phyloP scores from a whole-genome alignment of 2,113 vertebrate genomes.

The Psittacula cyanocephala region DNA sequence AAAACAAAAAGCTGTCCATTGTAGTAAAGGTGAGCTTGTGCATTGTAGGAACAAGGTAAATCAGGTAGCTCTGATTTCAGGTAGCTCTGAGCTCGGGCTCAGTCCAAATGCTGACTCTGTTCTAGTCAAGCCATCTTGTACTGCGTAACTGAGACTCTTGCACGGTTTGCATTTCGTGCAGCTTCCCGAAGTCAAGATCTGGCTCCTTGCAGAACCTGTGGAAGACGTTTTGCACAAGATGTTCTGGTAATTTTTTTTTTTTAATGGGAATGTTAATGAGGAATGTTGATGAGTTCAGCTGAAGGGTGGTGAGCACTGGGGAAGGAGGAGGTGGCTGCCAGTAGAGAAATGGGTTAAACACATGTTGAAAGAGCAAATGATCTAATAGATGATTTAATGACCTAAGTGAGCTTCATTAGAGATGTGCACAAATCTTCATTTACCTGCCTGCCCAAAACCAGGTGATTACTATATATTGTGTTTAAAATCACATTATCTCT shows the following conservation, averaged over 20 bases:
- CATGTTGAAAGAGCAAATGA: background rate
- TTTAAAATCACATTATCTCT: background rate
- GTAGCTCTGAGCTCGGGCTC: background rate
- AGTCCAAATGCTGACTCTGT: background rate
- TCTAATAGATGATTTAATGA: background rate
- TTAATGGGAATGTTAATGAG: background rate
- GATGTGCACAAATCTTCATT: background rate
- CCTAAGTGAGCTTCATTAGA: background rate
- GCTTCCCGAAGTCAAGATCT: slow-evolving; percentile 49
- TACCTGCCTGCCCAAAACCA: background rate
- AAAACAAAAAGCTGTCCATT: background rate
- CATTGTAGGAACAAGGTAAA: background rate
- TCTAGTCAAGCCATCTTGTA: background rate
- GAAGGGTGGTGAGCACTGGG: slow-evolving; percentile 13
- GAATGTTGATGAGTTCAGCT: slow-evolving; percentile 30
- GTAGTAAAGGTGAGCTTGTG: background rate
- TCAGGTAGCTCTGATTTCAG: background rate
- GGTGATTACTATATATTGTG: background rate
- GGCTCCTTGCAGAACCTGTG: slow-evolving; percentile 58
- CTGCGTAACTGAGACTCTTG: slow-evolving; percentile 6
- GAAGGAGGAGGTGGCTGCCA: background rate
- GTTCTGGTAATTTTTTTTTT: slow-evolving; percentile 41
- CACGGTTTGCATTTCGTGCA: slow-evolving; percentile 53
- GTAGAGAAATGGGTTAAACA: slow-evolving; percentile 17
- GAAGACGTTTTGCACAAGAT: slow-evolving; percentile 66